A percentile compares a stretch with the other conserved stretches of the same genome.
phyloP scores from a whole-genome alignment of 2,888 invertebrate genomes.

The Drosophila ezoana region DNA sequence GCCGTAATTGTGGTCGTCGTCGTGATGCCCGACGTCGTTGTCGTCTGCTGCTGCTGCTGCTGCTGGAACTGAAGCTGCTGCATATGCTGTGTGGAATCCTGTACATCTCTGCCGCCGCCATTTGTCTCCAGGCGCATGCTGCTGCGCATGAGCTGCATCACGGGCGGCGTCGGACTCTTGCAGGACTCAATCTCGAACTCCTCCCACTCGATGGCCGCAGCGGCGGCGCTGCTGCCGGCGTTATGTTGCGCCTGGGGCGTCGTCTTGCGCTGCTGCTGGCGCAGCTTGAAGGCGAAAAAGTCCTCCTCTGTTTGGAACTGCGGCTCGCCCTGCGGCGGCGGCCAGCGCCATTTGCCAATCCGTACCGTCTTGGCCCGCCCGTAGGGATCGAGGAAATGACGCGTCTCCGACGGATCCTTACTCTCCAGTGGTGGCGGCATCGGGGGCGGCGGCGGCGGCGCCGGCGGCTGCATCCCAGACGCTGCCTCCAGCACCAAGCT shows the following conservation, averaged over 20 bases:
- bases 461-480: conserved; percentile 65
- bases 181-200: conserved; percentile 91
- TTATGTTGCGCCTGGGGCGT: conserved; percentile 89
- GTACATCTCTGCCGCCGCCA: conserved; percentile 20
- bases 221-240: conserved; percentile 67
- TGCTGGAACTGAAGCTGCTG: conserved; percentile 11
- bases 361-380: conserved; percentile 97
- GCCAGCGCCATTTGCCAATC: conserved; percentile 98
- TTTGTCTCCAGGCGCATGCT: conserved; percentile 79
- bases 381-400: conserved; percentile 95
- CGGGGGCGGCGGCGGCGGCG: conserved; percentile 94
- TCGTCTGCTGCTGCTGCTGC: conserved; percentile 16
- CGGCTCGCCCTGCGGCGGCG: conserved; percentile 92
- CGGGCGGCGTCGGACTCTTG: conserved; percentile 77
- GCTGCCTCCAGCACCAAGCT: conserved; percentile 82
- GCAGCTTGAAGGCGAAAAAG: conserved; percentile 95
- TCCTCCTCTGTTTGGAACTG: conserved; percentile 91
- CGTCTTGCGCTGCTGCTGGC: conserved; percentile 92
- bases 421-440: conserved; percentile 94
- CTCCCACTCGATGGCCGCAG: conserved; percentile 91
- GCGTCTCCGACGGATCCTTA: conserved; percentile 91
- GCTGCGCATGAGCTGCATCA: conserved; percentile 68
- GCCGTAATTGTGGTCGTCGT: conserved; percentile 33
- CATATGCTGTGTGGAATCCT: conserved; percentile 16
- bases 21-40: conserved; percentile 37